phyloP scores from a whole-genome alignment of 2,888 invertebrate genomes.

The Tridacna gigas region DNA sequence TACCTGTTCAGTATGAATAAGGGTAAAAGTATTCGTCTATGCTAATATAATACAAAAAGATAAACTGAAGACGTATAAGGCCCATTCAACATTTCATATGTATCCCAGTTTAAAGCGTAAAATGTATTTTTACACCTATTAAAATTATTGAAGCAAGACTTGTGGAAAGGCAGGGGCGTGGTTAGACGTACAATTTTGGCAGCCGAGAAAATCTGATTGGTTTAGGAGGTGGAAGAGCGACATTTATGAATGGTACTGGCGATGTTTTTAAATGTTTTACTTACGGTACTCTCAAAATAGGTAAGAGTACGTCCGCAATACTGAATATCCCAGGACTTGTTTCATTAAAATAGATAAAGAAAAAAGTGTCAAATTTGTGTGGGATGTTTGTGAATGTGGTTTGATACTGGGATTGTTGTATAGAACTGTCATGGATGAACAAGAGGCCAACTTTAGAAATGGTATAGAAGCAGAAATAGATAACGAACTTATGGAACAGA shows the following conservation, averaged over 20 bases:
- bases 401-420: no score
- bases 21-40: background rate
- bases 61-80: slow-evolving; percentile 13
- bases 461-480: background rate
- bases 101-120: slow-evolving; percentile 22
- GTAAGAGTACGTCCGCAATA: slow-evolving; percentile 20
- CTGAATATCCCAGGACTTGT: slow-evolving; percentile 1
- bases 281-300: slow-evolving; percentile 6
- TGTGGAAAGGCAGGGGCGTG: slow-evolving; percentile 10
- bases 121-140: slow-evolving; percentile 32
- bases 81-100: slow-evolving; percentile 26
- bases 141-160: slow-evolving; percentile 22
- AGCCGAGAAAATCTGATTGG: slow-evolving; percentile 1
- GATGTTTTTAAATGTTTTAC: slow-evolving; percentile 26
- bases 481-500: background rate
- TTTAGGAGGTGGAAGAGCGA: background rate
- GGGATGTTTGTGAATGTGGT: background rate
- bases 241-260: slow-evolving; percentile 16
- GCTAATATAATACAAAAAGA: slow-evolving; percentile 10
- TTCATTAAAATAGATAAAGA: slow-evolving; percentile 18
- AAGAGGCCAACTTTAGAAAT: no score
- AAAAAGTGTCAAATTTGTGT: slow-evolving; percentile 16
- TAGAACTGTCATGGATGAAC: no score
- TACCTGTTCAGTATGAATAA: no score
- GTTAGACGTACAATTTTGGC: background rate